These are phyloP conservation scores for Eupithecia tripunctaria DNA, from an alignment of 2,888 invertebrate genomes.

Conservation along the genomic window DNA sequence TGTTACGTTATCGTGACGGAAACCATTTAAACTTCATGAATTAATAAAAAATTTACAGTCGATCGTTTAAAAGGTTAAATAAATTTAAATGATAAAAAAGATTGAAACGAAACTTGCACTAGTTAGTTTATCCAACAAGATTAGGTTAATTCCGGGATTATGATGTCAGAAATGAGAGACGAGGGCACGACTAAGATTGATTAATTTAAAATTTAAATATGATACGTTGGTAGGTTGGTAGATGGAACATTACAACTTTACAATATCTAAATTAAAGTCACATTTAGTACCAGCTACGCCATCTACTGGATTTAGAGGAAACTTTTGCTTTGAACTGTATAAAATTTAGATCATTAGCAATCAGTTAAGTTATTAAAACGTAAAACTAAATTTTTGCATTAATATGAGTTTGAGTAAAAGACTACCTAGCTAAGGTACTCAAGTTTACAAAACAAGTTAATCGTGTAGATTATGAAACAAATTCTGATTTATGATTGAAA, in stretches of 20 bases:
- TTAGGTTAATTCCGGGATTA: slow-evolving; percentile 28
- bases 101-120: slow-evolving; percentile 22
- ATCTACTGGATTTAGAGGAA: slow-evolving; percentile 54
- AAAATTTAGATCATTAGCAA: neutral
- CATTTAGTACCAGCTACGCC: slow-evolving; percentile 52
- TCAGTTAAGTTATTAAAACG: neutral
- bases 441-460: neutral
- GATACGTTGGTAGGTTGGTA: neutral
- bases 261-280: neutral
- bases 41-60: neutral
- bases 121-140: slow-evolving; percentile 28
- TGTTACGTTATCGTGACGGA: slow-evolving; percentile 12
- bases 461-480: neutral
- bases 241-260: neutral
- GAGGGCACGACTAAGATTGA: slow-evolving; percentile 55
- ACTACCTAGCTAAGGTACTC: neutral
- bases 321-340: neutral
- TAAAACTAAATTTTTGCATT: neutral
- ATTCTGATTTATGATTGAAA: slow-evolving; percentile 16
- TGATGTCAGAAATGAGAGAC: slow-evolving; percentile 56
- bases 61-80: neutral
- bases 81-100: slow-evolving; percentile 1
- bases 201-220: neutral
- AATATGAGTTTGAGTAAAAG: neutral
- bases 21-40: neutral